Conservation (phyloP, 2,113 vertebrate genomes). For the Amia ocellicauda region DNA sequence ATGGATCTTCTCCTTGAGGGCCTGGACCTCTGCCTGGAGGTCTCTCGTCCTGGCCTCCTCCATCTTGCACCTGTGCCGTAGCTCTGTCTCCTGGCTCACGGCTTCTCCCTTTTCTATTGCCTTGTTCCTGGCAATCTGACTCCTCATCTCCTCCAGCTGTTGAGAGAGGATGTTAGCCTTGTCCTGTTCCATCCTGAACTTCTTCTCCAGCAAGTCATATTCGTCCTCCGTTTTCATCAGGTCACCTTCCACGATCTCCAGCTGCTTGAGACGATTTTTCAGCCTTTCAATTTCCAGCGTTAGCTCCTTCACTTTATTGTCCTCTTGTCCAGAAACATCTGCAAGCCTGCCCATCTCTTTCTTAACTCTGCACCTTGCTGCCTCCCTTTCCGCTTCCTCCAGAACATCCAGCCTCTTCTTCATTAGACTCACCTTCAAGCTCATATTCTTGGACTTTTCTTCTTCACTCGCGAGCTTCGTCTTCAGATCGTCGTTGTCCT, state of each 20-base stretch:
- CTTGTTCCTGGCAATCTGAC: conserved; percentile 84
- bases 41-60: conserved; percentile 84
- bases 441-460: conserved; percentile 75
- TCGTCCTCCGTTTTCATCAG: conserved; percentile 95
- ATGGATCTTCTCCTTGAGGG: conserved; percentile 95
- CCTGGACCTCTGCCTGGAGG: conserved; percentile 81
- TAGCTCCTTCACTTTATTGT: conserved; percentile 82
- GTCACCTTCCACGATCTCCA: conserved; percentile 92
- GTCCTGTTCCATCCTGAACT: conserved; percentile 87
- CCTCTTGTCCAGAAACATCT: conserved; percentile 65
- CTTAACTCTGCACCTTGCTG: conserved; percentile 56
- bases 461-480: conserved; percentile 74
- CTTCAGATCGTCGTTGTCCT: conserved; percentile 79
- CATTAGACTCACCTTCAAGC: conserved; percentile 65
- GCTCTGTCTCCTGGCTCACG: conserved; percentile 78
- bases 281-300: conserved; percentile 82
- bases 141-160: conserved; percentile 84
- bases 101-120: conserved; percentile 86
- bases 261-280: conserved; percentile 81
- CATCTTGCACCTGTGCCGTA: conserved; percentile 75
- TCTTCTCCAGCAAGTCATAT: conserved; percentile 89
- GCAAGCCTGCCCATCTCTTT: conserved; percentile 46
- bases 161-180: conserved; percentile 84
- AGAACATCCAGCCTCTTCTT: conserved; percentile 76
- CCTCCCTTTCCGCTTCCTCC: conserved; percentile 73